These are phyloP conservation scores for Deroptyus accipitrinus DNA, from an alignment of 2,113 vertebrate species.

Conservation along the genomic window DNA sequence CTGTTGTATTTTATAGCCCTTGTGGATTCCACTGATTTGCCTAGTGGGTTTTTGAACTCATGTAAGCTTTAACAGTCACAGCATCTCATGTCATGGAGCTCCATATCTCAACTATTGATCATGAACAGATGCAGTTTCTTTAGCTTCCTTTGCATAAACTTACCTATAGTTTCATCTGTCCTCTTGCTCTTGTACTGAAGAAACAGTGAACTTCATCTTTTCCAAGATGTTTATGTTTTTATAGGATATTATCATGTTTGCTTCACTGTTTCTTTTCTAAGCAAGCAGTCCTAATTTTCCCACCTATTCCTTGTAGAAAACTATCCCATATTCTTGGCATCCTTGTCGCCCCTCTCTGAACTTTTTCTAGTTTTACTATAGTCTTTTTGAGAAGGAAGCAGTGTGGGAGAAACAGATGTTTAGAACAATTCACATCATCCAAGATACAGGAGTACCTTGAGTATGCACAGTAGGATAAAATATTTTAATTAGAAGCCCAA, in stretches of 20 bases:
- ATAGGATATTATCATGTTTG: background rate
- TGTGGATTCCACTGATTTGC: background rate
- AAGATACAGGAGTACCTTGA: background rate
- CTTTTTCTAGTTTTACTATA: background rate
- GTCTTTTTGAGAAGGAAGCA: background rate
- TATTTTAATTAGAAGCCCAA: background rate
- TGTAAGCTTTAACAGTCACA: background rate
- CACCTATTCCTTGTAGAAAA: background rate
- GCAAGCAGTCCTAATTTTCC: background rate
- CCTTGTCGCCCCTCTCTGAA: background rate
- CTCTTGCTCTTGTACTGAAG: background rate
- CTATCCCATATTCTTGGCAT: background rate
- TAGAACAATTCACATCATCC: background rate
- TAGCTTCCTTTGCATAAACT: background rate
- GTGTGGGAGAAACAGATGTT: background rate
- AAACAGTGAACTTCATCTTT: background rate
- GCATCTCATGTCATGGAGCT: background rate
- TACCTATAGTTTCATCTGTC: background rate
- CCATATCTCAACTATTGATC: background rate
- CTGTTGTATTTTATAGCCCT: background rate
- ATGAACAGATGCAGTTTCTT: background rate
- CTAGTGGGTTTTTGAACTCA: background rate
- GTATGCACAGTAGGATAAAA: background rate
- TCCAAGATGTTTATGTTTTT: background rate
- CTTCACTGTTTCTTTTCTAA: background rate